Base-by-base conservation (phyloP, 2,797 vertebrate species). In the Lacerta viridis region DNA sequence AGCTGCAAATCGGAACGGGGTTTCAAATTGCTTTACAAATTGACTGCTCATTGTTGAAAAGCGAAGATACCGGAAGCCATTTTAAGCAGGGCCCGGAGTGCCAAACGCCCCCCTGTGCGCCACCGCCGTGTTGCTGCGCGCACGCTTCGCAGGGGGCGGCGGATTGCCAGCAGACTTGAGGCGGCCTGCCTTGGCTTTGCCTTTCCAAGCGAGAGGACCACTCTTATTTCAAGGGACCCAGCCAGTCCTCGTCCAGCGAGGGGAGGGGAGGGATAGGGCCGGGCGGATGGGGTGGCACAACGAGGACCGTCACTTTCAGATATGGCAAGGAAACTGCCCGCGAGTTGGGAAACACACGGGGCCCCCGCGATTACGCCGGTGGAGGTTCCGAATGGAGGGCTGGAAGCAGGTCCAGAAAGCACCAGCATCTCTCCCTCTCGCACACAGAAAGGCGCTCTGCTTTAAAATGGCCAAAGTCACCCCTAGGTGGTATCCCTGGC, bases 11-110 rank as follows among this genome's bases (percentile, higher is more conserved):
- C n/a, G 59, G 75, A 59, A 88, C 18, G 50, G 46, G 87, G 23
- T 61, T 84, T 64, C 76, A 72, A 72, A 64, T 27, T 41, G 82
- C 50, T 80, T 80, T 85, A 79, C 87, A 39, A 80, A 46, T 74
- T 64, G 46, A 25, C 59, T 5, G 27, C 72, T 79, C 66, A 18
- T 36, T 72, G 88, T 80, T 85, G 50, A 75, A 20, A 68, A 50
- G 50, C 15, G 76, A 80, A 72, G 83, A 72, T 36, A 29, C 46
- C 36, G 36, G 46, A 41, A 79, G 61, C 75, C 46, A n/a, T 69
- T 79, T 41, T 33, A 41, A 55, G 29, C 39, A 50, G 68, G 80
- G 46, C 46, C 20, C 33, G 36, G 72, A 27, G 43, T 64, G 61
- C 20, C 27, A 75, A 59, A 29, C 27, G 50, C 25, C 11, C 25